Evolutionary conservation across 2,888 invertebrate genomes (phyloP).

Genomic region (Drosophila leonis): DNA sequence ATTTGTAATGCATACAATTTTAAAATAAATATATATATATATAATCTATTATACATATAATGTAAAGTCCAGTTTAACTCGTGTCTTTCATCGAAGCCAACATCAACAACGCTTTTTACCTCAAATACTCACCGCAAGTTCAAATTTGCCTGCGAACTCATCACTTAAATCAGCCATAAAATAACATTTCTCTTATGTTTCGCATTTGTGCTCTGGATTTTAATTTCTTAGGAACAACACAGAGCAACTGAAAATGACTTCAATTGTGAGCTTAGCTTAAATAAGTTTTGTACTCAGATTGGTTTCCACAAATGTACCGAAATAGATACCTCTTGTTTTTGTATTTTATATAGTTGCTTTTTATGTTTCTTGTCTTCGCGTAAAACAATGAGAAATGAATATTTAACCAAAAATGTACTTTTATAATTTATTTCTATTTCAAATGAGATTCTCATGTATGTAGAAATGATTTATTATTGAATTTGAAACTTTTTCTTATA

Average conservation of each 20-base stretch:
- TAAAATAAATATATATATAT: constrained; percentile 45
- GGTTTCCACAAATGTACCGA: background rate
- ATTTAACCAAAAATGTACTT: too few relatives aligned
- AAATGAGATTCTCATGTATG: background rate
- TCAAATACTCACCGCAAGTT: constrained; percentile 20
- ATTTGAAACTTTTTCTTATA: background rate
- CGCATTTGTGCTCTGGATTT: constrained; percentile 10
- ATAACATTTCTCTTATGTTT: constrained; percentile 5
- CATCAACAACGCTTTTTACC: constrained; percentile 12
- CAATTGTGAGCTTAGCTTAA: constrained; percentile 4
- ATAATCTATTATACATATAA: constrained; percentile 35
- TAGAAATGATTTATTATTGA: background rate
- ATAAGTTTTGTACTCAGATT: background rate
- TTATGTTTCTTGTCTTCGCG: background rate
- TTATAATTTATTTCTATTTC: background rate
- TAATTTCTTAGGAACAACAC: constrained; percentile 1
- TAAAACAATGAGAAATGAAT: background rate
- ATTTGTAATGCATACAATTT: constrained; percentile 49
- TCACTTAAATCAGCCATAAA: constrained; percentile 2
- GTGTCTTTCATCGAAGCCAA: constrained; percentile 29
- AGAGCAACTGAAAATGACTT: background rate
- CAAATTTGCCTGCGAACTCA: constrained; percentile 21
- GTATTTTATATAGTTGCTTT: background rate
- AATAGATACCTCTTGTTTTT: background rate
- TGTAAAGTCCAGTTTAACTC: constrained; percentile 18